phyloP scores from a whole-genome alignment of 2,113 vertebrate genomes.

The Telmatochromis sp. region DNA sequence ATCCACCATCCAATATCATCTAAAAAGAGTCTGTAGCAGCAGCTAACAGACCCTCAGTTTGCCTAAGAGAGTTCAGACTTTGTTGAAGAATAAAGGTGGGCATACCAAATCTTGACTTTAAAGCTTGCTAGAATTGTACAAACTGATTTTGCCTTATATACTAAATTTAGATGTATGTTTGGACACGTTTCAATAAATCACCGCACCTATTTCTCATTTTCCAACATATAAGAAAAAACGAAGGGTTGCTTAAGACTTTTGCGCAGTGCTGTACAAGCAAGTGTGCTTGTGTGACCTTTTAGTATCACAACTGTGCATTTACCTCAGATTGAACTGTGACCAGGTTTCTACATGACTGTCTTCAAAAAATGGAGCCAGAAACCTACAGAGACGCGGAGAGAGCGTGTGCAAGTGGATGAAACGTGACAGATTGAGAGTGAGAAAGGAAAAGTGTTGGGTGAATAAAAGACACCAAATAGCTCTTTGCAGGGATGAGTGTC shows the following conservation, averaged over 20 bases:
- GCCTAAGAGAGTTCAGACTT: background rate
- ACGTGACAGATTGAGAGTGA: conserved; percentile 43
- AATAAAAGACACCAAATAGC: conserved; percentile 58
- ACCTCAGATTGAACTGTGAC: conserved; percentile 2
- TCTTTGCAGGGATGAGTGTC: conserved; percentile 61
- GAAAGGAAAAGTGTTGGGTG: conserved; percentile 23
- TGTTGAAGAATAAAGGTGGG: background rate
- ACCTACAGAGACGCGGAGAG: background rate
- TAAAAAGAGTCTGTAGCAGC: background rate
- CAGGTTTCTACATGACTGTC: background rate
- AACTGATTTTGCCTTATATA: background rate
- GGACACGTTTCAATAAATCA: background rate
- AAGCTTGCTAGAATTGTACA: accelerated
- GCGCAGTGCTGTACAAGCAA: background rate
- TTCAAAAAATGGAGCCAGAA: conserved; percentile 18
- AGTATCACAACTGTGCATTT: conserved; percentile 17
- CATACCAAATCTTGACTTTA: background rate
- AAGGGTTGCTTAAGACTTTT: background rate
- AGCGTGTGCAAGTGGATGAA: background rate
- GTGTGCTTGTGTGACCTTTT: conserved; percentile 18
- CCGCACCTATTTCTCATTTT: background rate
- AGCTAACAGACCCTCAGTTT: background rate
- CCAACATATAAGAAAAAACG: background rate
- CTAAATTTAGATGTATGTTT: background rate
- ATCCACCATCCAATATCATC: background rate